A percentile compares a stretch with the other conserved stretches of the same genome.
Conservation (phyloP, 2,113 vertebrate species). For the Tragelaphus strepsiceros region DNA sequence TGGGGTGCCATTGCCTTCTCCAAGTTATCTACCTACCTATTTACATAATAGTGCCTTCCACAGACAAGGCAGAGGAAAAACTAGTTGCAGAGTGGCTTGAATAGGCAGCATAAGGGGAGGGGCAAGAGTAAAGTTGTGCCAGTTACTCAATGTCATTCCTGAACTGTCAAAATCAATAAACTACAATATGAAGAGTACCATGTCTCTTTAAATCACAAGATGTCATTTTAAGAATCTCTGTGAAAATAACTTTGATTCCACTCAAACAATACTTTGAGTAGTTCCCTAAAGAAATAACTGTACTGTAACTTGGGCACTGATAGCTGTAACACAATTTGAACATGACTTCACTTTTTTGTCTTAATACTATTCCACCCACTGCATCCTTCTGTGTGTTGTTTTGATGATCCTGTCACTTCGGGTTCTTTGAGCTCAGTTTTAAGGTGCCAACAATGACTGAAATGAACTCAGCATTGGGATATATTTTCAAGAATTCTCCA, state of each 20-base stretch:
- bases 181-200: background rate
- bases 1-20: too few relatives aligned
- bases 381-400: slow-evolving; percentile 31
- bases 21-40: background rate
- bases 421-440: slow-evolving; percentile 20
- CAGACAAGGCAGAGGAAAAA: background rate
- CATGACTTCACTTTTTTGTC: background rate
- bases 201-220: slow-evolving; percentile 46
- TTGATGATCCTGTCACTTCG: slow-evolving; percentile 22
- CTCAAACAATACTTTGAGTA: background rate
- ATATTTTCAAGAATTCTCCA: slow-evolving; percentile 26
- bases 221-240: slow-evolving; percentile 47
- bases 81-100: background rate
- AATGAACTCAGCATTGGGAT: background rate
- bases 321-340: background rate
- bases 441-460: slow-evolving; percentile 24
- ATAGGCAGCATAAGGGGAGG: background rate
- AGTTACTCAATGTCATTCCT: background rate
- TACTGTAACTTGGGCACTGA: background rate
- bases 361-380: background rate
- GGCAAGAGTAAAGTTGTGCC: background rate
- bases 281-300: slow-evolving; percentile 55
- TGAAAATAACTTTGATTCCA: slow-evolving; percentile 49
- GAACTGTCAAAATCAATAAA: slow-evolving; percentile 31
- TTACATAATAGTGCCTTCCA: background rate